These are phyloP conservation scores for Aphaenogaster floridana DNA, from an alignment of 1,140 invertebrate genomes.

Conservation along the genomic window DNA sequence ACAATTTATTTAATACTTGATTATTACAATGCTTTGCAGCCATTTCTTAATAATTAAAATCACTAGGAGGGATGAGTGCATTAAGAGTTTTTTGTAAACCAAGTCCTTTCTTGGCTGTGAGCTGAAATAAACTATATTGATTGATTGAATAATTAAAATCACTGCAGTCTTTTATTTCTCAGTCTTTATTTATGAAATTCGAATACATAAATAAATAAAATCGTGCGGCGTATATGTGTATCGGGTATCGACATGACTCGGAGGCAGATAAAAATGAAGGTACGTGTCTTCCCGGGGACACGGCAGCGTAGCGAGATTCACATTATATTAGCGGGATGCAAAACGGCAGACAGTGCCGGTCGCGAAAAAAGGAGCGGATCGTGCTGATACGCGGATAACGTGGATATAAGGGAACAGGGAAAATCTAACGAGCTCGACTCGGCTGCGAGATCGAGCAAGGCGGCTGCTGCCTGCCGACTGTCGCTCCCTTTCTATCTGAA, in stretches of 20 bases:
- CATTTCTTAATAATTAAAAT: neutral
- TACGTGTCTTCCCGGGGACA: conserved; percentile 29
- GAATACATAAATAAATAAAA: neutral
- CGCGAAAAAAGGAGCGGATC: conserved; percentile 42
- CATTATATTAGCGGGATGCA: conserved; percentile 48
- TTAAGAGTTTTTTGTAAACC: too few species aligned
- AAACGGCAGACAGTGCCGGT: conserved; percentile 24
- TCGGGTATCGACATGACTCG: conserved; percentile 22
- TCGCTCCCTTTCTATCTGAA: conserved; percentile 48
- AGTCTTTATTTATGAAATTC: neutral
- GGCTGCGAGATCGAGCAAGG: conserved; percentile 72
- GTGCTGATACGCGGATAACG: conserved; percentile 70
- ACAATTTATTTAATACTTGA: neutral
- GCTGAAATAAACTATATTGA: too few species aligned
- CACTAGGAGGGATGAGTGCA: neutral
- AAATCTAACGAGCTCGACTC: conserved; percentile 81
- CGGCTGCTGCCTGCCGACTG: conserved; percentile 66
- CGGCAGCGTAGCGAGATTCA: conserved; percentile 32
- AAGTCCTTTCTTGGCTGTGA: too few species aligned
- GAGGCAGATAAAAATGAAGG: conserved; percentile 35
- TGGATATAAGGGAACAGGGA: conserved; percentile 80
- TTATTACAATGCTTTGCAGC: neutral
- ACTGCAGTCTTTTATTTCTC: neutral
- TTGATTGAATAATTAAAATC: neutral
- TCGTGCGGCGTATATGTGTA: neutral